Evolutionary conservation across 2,888 invertebrate genomes (phyloP), one percentile per base, ranked within the genome.

Genomic region (Drosophila aldrichi): DNA sequence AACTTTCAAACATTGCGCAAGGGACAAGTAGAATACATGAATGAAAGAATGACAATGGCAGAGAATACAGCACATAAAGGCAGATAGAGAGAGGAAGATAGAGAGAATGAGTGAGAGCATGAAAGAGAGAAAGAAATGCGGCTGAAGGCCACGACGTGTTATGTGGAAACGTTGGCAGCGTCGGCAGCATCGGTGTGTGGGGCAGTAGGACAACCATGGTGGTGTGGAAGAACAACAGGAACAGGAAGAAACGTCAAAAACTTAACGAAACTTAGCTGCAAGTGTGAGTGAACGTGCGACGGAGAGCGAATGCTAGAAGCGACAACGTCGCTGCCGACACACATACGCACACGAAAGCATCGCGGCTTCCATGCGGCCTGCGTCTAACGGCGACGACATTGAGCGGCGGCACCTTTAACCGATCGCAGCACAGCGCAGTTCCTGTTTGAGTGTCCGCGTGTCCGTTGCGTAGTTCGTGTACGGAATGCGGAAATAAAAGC

Each of bases 341-440:
- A 40, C 46, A 14, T 77, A 74, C 61, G 56, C 48, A 67, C 51
- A 54, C 46, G 25, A 7, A 46, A 48, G 76, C 18, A 48, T 14
- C 48, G 87, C 89, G 91, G 90, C 91, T 91, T 91, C 88, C 85
- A 90, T 85, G 88, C 71, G 82, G 85, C 74, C 81, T 75, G 78
- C 74, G 77, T 56, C 60, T 70, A 81, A 82, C 81, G 79, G 77
- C 83, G 60, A 70, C 88, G 91, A 75, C 91, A 91, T 91, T 91
- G 85, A 88, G 84, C 89, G 89, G 74, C 88, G 83, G 88, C 89
- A 86, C 91, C 90, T 89, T 92, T 76, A 87, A 82, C 85, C 79
- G 91, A 91, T 91, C 92, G 87, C 89, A 76, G 82, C 66, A 20
- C 61, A 73, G 81, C 68, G 34, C 58, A 74, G 58, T 74, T 43